Base-by-base conservation (phyloP, 1,140 invertebrate genomes). In the Antheraea pernyi region DNA sequence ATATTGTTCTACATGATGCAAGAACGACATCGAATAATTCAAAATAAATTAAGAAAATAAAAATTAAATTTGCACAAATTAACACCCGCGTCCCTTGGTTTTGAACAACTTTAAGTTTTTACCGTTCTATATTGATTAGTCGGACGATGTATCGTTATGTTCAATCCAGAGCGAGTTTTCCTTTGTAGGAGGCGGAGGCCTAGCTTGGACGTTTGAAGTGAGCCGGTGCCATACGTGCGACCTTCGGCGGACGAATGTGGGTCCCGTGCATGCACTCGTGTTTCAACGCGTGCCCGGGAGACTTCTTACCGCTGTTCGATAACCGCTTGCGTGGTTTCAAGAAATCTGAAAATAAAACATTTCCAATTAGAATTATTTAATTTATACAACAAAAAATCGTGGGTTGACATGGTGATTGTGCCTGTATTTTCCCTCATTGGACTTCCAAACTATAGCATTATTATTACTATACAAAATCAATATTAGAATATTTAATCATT, bases 41-140 rank as follows among this genome's bases (percentile, higher is more conserved):
- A 86, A 76, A 89, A 91, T 91, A 89, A 91, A 89, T 91, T 84
- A 91, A 83, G 82, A 80, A 74, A 84, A 37, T 84, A 84, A 79
- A 82, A 79, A 81, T 83, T 83, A 86, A 84, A 85, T 86, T 88
- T 88, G 86, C 85, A 87, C 65, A 67, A 53, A 59, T 66, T 39
- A 60, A 36, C 60, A 61, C 60, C 11, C 30, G 59, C 18, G 19
- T 30, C 30, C n/a, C 30, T 61, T 13, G 60, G 60, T 61, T 61
- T 61, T 36, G 60, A 61, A 61, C 19, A 22, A 53, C 46, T 22
- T 61, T 61, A 61, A 61, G 60, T 16, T 13, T 60, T 30, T 16
- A 61, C 64, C 19, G 37, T 46, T 22, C n/a, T 48, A n/a, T n/a
- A n/a, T 46, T 30, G 30, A 37, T 63, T n/a, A 16, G 61, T 63